phyloP scores from a whole-genome alignment of 2,113 vertebrate genomes.

The Rhinogobius similis region DNA sequence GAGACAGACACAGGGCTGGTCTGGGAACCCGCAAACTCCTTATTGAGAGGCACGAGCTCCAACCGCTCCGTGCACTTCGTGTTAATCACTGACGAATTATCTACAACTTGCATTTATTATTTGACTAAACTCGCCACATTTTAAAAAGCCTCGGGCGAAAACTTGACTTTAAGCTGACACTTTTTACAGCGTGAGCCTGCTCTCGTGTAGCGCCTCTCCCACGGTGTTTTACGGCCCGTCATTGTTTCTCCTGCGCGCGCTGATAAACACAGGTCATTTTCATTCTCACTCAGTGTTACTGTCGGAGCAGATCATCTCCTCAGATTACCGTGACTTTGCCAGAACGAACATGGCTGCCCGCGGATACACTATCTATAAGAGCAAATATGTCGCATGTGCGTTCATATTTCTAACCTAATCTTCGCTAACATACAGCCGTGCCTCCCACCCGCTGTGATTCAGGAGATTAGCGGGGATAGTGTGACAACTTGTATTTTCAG shows the following conservation, averaged over 20 bases:
- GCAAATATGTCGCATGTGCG: slow-evolving; percentile 16
- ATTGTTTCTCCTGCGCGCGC: slow-evolving; percentile 9
- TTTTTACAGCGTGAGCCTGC: background rate
- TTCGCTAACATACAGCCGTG: background rate
- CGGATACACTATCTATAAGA: slow-evolving; percentile 8
- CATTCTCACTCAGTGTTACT: slow-evolving; percentile 18
- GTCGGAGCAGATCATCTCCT: slow-evolving; percentile 24
- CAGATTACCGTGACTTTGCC: slow-evolving; percentile 17
- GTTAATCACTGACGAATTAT: too few relatives aligned
- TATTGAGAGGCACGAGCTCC: too few relatives aligned
- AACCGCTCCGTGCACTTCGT: too few relatives aligned
- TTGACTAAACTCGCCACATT: too few relatives aligned
- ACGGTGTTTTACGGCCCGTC: slow-evolving; percentile 1
- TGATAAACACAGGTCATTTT: slow-evolving; percentile 18
- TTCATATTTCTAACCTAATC: slow-evolving; percentile 15
- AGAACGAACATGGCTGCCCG: slow-evolving; percentile 4
- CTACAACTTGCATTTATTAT: too few relatives aligned
- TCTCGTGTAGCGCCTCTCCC: too few relatives aligned
- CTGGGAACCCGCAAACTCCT: too few relatives aligned
- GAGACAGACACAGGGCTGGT: too few relatives aligned
- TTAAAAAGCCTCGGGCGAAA: too few relatives aligned
- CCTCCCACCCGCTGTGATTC: background rate
- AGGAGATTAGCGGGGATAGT: slow-evolving; percentile 1
- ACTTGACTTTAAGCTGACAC: background rate
- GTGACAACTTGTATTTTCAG: slow-evolving; percentile 5